Evolutionary conservation across 2,113 vertebrate genomes (phyloP).

Genomic region (Arvicanthis niloticus): DNA sequence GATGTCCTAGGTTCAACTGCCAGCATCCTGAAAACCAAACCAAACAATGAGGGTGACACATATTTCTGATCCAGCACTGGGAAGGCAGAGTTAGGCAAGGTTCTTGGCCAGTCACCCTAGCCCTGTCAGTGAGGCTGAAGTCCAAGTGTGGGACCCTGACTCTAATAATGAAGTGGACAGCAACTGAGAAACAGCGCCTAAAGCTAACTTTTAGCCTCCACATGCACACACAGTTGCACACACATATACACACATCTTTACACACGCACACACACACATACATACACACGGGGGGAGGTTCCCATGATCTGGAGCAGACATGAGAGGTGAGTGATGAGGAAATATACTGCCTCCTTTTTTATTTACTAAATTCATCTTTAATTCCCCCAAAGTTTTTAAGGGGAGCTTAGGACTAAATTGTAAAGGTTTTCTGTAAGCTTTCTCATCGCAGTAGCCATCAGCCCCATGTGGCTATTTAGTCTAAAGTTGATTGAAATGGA

Average conservation of each 20-base stretch:
- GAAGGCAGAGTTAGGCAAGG: neutral
- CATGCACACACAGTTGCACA: neutral
- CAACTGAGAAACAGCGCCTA: neutral
- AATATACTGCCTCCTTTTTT: neutral
- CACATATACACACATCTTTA: too few species aligned
- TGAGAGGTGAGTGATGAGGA: neutral
- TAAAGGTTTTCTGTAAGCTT: neutral
- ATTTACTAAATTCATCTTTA: slow-evolving; percentile 38
- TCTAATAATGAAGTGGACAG: neutral
- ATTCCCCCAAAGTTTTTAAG: neutral
- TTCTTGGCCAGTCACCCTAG: neutral
- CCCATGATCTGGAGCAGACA: neutral
- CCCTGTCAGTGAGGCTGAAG: neutral
- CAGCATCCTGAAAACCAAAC: neutral
- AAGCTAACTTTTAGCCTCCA: neutral
- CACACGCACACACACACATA: neutral
- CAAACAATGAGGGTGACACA: neutral
- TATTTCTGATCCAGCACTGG: neutral
- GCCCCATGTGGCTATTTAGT: neutral
- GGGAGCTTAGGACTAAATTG: neutral
- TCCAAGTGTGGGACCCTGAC: neutral
- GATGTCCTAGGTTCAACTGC: neutral
- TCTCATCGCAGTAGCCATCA: neutral
- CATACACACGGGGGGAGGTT: neutral
- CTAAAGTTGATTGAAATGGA: slow-evolving; percentile 39